phyloP scores from a whole-genome alignment of 2,888 invertebrate species.

The Aquatica leii region DNA sequence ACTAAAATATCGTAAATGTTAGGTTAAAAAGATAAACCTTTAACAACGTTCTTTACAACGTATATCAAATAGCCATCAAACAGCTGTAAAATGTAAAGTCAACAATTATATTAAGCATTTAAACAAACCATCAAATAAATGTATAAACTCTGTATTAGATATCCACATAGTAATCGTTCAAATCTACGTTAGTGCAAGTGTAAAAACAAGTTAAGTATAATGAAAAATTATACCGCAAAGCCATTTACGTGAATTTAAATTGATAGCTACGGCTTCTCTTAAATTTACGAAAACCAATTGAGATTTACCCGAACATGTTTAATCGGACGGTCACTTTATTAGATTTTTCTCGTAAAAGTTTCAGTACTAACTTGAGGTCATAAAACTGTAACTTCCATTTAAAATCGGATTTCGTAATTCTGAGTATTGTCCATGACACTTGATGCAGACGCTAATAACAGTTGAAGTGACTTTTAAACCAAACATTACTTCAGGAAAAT shows the following conservation, averaged over 20 bases:
- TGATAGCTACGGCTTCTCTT: not conserved
- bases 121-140: no score
- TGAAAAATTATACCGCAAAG: not conserved
- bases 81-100: no score
- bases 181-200: no score
- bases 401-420: slow-evolving; percentile 2
- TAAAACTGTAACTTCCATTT: slow-evolving; percentile 11
- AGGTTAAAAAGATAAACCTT: no score
- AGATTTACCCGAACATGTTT: slow-evolving; percentile 5
- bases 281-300: slow-evolving; percentile 4
- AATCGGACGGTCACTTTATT: slow-evolving; percentile 2
- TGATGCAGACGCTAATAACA: not conserved
- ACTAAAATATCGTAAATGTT: no score
- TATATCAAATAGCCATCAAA: no score
- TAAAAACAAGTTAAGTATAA: no score
- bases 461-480: not conserved
- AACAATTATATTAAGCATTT: no score
- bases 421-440: not conserved
- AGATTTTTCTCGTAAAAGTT: slow-evolving; percentile 7
- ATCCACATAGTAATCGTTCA: no score
- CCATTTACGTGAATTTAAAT: slow-evolving; percentile 2
- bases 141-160: no score
- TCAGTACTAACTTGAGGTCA: slow-evolving; percentile 5
- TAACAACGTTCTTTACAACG: no score
- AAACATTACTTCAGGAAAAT: no score